Percentiles rank a stretch among this genome's conserved stretches.
Evolutionary conservation across 2,888 invertebrate species (phyloP).

Genomic region (Lypha dubia): DNA sequence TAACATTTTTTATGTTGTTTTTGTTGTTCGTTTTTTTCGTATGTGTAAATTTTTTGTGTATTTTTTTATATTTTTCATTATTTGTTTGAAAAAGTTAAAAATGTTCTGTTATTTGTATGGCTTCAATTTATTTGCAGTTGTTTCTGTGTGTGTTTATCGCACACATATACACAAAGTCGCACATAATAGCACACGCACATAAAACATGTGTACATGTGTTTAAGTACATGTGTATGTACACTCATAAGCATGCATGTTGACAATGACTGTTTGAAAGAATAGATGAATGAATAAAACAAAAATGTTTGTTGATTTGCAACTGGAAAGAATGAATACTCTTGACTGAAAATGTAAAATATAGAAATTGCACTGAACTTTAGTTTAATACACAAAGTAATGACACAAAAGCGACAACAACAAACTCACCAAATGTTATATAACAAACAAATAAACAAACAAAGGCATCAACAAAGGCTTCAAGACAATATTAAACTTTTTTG

Average conservation of each 20-base stretch:
- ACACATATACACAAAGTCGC: background rate
- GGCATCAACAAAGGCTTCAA: slow-evolving; percentile 28
- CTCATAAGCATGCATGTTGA: slow-evolving; percentile 60
- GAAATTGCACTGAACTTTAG: slow-evolving; percentile 38
- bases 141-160: slow-evolving; percentile 12
- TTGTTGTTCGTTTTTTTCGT: slow-evolving; percentile 42
- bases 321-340: slow-evolving; percentile 6
- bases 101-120: slow-evolving; percentile 70
- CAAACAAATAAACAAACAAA: slow-evolving; percentile 51
- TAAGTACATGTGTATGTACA: background rate
- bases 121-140: slow-evolving; percentile 60
- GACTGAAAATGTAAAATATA: background rate
- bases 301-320: slow-evolving; percentile 40
- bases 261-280: slow-evolving; percentile 61
- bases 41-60: slow-evolving; percentile 33
- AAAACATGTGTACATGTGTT: slow-evolving; percentile 7
- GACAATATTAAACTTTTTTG: slow-evolving; percentile 23
- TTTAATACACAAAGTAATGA: slow-evolving; percentile 34
- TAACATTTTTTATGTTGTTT: slow-evolving; percentile 50
- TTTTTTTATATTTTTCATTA: slow-evolving; percentile 45
- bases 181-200: slow-evolving; percentile 1
- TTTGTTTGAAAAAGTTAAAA: slow-evolving; percentile 53
- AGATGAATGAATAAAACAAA: slow-evolving; percentile 49
- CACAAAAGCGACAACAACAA: slow-evolving; percentile 30
- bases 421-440: slow-evolving; percentile 31